Base-by-base conservation (phyloP, 2,888 invertebrate genomes). In the Suillia variegata region DNA sequence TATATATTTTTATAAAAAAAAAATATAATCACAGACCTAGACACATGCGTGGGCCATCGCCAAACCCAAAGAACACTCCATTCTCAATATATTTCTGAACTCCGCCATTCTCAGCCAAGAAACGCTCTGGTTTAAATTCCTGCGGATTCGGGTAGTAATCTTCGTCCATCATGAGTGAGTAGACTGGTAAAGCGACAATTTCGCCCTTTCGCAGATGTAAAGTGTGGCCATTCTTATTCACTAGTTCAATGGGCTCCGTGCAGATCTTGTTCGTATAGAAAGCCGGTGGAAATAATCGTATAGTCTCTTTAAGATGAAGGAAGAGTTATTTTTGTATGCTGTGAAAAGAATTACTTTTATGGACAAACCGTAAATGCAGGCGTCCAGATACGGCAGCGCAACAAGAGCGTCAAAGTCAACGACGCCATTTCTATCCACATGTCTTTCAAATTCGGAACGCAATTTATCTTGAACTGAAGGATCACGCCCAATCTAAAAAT, bases 371-470 rank as follows among this genome's bases (percentile, higher is more conserved):
- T n/a, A n/a, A n/a, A n/a, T n/a, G 51, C 77, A 77, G 15, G 77
- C 77, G 62, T 81, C 80, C 17, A 80, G 61, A 59, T 76, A 80
- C 1, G 75, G 69, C 54, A 81, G 45, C 2, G 77, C 74, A 10
- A 61, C 67, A 1, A 80, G 51, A 26, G 64, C 55, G 0, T 81
- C 81, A 64, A 75, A 80, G 42, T 67, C 65, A 4, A 26, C 5
- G 10, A 75, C 22, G n/a, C 63, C 59, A 1, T 52, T 67, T 1
- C 61, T 62, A 26, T 38, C 38, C 38, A 38, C 6, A n/a, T 38
- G 6, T n/a, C n/a, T 8, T 10, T 6, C 10, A 26, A 26, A 6
- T 26, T 26, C 26, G 26, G 5, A 54, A 1, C 74, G 68, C 6
- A 81, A 57, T 15, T 63, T 65, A 0, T 68, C 56, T 55, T 79